Percentiles rank a stretch among this genome's conserved stretches.
phyloP scores from a whole-genome alignment of 2,888 invertebrate species.

The Muscina levida region DNA sequence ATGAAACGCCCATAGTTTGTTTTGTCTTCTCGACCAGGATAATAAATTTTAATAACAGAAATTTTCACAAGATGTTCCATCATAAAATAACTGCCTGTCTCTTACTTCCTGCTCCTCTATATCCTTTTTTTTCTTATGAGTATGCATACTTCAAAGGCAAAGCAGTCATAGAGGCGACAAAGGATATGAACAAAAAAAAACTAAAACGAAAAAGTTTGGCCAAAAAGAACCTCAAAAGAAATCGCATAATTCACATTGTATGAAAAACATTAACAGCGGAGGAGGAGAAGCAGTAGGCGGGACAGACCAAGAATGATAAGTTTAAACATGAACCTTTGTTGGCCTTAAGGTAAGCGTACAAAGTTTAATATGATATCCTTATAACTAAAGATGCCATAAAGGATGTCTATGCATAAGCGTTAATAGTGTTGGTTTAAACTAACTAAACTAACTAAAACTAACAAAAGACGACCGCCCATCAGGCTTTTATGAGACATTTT shows the following conservation, averaged over 20 bases:
- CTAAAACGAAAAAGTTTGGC: background rate
- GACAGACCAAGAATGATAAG: background rate
- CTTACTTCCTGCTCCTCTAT: background rate
- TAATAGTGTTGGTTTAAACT: background rate
- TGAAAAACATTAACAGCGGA: background rate
- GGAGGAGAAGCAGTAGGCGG: background rate
- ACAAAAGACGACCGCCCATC: no score
- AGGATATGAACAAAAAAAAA: background rate
- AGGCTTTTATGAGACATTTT: slow-evolving; percentile 1
- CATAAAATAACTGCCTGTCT: slow-evolving; percentile 26
- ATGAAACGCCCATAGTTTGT: background rate
- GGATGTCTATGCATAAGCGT: background rate
- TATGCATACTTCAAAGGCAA: no score
- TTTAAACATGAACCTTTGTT: slow-evolving; percentile 6
- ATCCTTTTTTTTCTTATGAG: no score
- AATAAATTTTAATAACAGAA: slow-evolving; percentile 60
- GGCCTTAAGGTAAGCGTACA: background rate
- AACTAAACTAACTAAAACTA: no score
- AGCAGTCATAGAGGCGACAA: background rate
- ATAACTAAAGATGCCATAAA: background rate
- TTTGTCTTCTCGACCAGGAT: slow-evolving; percentile 1
- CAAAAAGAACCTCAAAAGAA: background rate
- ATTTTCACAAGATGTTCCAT: slow-evolving; percentile 56
- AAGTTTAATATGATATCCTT: no score
- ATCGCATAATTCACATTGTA: background rate